phyloP scores from a whole-genome alignment of 2,113 vertebrate genomes.

The Cebus imitator region DNA sequence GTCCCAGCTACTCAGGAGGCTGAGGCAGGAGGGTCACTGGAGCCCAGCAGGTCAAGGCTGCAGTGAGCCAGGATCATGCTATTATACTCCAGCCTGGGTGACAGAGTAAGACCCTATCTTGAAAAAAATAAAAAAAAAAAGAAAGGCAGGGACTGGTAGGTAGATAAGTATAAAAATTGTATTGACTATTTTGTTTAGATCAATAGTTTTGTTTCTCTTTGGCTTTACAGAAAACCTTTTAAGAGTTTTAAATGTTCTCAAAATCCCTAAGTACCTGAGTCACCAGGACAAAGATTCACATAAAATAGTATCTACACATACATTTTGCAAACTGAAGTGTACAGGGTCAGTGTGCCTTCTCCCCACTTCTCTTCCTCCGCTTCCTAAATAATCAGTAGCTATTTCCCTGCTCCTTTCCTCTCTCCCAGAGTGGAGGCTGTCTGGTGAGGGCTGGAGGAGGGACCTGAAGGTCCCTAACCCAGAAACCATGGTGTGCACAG shows the following conservation, averaged over 20 bases:
- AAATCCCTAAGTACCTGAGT: slow-evolving; percentile 20
- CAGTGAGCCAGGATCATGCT: no score
- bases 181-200: neutral
- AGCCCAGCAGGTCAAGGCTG: no score
- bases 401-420: neutral
- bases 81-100: no score
- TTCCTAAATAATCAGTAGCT: neutral
- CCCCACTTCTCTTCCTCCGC: neutral
- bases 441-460: neutral
- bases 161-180: neutral
- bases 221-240: neutral
- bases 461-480: neutral
- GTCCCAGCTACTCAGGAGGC: no score
- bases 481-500: neutral
- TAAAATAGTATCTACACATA: neutral
- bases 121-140: no score
- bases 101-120: no score
- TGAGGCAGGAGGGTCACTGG: no score
- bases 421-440: neutral
- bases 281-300: neutral
- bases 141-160: neutral
- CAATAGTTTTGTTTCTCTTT: slow-evolving; percentile 52
- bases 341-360: neutral
- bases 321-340: neutral
- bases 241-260: neutral